Percentiles rank a stretch among this genome's conserved stretches.
Conservation (phyloP, 2,113 vertebrate species). For the Trinectes maculatus region DNA sequence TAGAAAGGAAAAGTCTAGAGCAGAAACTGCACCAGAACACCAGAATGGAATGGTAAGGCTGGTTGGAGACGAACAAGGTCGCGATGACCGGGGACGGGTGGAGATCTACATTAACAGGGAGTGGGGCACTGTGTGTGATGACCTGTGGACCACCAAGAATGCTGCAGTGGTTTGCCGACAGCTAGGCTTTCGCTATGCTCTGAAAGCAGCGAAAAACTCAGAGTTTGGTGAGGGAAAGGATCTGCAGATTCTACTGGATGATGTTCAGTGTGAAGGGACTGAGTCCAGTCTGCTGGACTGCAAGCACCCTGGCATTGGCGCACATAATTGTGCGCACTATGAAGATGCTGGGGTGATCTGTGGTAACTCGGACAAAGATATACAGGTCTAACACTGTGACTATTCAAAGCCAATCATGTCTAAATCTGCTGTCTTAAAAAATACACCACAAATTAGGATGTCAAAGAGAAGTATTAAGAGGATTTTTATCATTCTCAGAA, state of each 20-base stretch:
- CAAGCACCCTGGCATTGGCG: conserved; percentile 80
- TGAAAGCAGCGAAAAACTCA: conserved; percentile 85
- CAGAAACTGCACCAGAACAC: background rate
- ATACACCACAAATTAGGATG: background rate
- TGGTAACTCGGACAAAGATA: conserved; percentile 49
- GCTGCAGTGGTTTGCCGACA: conserved; percentile 90
- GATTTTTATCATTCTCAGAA: background rate
- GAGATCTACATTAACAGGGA: conserved; percentile 84
- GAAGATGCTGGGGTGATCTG: conserved; percentile 93
- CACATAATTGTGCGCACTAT: conserved; percentile 89
- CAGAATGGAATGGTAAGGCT: conserved; percentile 83
- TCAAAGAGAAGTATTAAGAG: background rate
- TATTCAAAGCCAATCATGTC: conserved; percentile 1
- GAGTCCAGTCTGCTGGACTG: conserved; percentile 89
- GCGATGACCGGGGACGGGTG: conserved; percentile 82
- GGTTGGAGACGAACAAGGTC: conserved; percentile 66
- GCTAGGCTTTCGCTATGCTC: conserved; percentile 84
- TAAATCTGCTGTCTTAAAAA: conserved; percentile 7
- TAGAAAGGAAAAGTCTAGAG: conserved; percentile 69
- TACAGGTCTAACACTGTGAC: conserved; percentile 36
- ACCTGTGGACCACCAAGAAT: conserved; percentile 83
- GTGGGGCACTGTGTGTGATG: conserved; percentile 95
- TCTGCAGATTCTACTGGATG: conserved; percentile 89
- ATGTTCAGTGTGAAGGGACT: conserved; percentile 86
- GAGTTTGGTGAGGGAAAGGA: conserved; percentile 88